phyloP scores from a whole-genome alignment of 2,113 vertebrate genomes.

The Chaetodon trifascialis region DNA sequence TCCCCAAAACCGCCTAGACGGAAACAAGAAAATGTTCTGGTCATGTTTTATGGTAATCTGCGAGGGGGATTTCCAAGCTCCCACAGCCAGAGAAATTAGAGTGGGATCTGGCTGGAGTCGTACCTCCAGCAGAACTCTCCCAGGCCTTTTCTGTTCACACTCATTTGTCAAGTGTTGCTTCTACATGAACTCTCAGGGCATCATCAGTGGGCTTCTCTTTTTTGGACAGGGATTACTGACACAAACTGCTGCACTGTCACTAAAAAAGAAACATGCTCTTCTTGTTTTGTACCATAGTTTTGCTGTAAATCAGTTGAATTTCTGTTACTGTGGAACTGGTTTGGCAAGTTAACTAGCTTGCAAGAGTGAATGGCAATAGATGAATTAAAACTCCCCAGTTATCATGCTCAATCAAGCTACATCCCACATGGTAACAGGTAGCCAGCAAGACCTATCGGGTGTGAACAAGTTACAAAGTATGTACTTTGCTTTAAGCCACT shows the following conservation, averaged over 20 bases:
- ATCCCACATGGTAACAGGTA: too few relatives aligned
- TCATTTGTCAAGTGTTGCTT: slow-evolving; percentile 3
- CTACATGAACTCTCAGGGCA: slow-evolving; percentile 2
- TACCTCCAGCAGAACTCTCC: slow-evolving; percentile 4
- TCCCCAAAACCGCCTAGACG: neutral
- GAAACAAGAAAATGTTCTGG: neutral
- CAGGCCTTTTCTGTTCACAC: neutral
- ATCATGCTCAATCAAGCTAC: too few relatives aligned
- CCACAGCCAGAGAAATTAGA: slow-evolving; percentile 1
- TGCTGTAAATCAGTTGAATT: neutral
- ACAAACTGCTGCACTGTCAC: neutral
- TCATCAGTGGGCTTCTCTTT: neutral
- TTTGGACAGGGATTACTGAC: neutral
- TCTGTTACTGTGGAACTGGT: neutral
- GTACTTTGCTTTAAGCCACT: too few relatives aligned
- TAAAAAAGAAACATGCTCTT: neutral
- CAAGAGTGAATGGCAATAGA: neutral
- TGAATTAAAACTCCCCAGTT: too few relatives aligned
- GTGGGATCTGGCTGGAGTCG: slow-evolving; percentile 28
- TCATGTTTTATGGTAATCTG: slow-evolving; percentile 21
- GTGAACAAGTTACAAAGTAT: too few relatives aligned
- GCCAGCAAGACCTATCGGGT: too few relatives aligned
- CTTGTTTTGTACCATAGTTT: neutral
- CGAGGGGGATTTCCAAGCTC: neutral
- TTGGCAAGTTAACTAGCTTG: too few relatives aligned